These are phyloP conservation scores for Cotesia glomerata DNA, from an alignment of 1,140 invertebrate species.

Conservation along the genomic window DNA sequence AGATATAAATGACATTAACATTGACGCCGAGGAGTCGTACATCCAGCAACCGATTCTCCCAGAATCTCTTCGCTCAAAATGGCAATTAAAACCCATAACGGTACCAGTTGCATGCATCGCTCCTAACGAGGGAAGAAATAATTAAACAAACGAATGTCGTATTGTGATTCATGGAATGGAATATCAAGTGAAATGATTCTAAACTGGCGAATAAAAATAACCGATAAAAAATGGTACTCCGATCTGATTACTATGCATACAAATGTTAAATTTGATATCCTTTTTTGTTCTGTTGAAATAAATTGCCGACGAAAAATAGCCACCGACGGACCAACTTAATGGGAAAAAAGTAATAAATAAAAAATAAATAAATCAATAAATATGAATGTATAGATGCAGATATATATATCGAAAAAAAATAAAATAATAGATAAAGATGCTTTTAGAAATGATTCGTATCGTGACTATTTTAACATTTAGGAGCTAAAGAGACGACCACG, in stretches of 20 bases:
- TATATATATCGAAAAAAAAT: neutral
- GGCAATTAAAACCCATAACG: constrained; percentile 42
- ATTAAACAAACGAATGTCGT: constrained; percentile 9
- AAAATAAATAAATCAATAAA: neutral
- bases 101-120: constrained; percentile 43
- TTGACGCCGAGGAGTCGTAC: constrained; percentile 20
- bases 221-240: no score
- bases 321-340: no score
- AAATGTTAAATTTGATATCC: no score
- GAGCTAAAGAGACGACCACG: constrained; percentile 12
- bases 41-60: constrained; percentile 39
- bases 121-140: constrained; percentile 23
- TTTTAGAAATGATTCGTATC: constrained; percentile 12
- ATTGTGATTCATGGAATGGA: neutral
- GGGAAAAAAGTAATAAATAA: neutral
- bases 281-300: no score
- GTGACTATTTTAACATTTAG: constrained; percentile 11
- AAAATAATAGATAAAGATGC: neutral
- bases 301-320: no score
- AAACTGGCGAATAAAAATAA: no score
- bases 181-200: no score
- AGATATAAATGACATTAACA: constrained; percentile 23
- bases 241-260: no score
- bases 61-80: constrained; percentile 39
- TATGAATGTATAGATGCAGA: neutral